Evolutionary conservation across 2,113 vertebrate species (phyloP).

Genomic region (Centropus bengalensis): DNA sequence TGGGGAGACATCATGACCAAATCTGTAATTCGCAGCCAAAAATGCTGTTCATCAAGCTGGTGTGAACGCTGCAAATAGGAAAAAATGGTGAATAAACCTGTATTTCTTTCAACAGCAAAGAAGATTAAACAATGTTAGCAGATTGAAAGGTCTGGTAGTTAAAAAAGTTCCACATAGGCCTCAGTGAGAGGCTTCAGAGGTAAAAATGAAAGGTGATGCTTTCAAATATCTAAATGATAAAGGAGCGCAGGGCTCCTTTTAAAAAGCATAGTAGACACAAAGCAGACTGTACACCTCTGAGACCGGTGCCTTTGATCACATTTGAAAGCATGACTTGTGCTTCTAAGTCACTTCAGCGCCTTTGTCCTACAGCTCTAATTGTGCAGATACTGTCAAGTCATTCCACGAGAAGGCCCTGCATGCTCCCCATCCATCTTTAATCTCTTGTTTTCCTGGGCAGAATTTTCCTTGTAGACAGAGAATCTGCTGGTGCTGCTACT

Average conservation of each 20-base stretch:
- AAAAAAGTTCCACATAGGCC: neutral
- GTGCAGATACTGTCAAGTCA: slow-evolving; percentile 10
- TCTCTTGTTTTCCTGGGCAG: slow-evolving; percentile 40
- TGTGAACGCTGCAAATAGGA: neutral
- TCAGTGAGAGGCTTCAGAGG: slow-evolving; percentile 12
- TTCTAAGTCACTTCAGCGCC: slow-evolving; percentile 22
- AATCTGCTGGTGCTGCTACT: slow-evolving; percentile 6
- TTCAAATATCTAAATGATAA: slow-evolving; percentile 14
- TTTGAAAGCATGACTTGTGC: slow-evolving; percentile 18
- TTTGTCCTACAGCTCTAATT: slow-evolving; percentile 13
- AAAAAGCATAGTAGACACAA: neutral
- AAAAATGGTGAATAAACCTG: neutral
- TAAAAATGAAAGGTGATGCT: slow-evolving; percentile 3
- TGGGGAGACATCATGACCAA: neutral
- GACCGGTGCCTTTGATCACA: slow-evolving; percentile 14
- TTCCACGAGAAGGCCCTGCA: slow-evolving; percentile 38
- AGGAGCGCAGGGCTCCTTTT: slow-evolving; percentile 2
- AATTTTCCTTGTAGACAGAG: neutral
- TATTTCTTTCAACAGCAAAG: neutral
- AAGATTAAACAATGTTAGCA: slow-evolving; percentile 8
- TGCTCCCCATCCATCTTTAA: neutral
- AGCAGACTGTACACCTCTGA: neutral
- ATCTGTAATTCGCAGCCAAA: neutral
- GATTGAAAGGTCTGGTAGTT: slow-evolving; percentile 10
- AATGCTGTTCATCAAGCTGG: neutral